Percentiles rank a stretch among this genome's conserved stretches.
phyloP scores from a whole-genome alignment of 2,797 vertebrate genomes.

The Falco columbarius region DNA sequence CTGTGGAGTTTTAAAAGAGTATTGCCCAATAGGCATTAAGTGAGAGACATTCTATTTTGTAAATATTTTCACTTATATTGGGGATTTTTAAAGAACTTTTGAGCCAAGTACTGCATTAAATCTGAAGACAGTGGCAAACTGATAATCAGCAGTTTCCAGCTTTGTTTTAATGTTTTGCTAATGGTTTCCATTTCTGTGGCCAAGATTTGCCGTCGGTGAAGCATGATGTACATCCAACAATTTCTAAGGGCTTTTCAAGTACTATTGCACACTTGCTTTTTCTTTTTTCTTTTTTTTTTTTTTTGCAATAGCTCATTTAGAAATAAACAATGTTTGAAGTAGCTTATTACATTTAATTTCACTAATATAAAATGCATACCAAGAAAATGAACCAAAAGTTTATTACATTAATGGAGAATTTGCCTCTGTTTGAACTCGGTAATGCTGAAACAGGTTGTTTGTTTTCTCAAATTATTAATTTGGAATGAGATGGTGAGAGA shows the following conservation, averaged over 20 bases:
- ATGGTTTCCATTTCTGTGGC: conserved; percentile 59
- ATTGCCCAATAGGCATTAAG: conserved; percentile 80
- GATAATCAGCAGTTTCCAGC: conserved; percentile 70
- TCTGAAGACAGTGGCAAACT: conserved; percentile 78
- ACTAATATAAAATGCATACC: not conserved
- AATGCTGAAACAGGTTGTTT: conserved; percentile 24
- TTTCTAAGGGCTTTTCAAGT: conserved; percentile 59
- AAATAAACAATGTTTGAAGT: conserved; percentile 53
- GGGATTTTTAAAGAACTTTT: conserved; percentile 70
- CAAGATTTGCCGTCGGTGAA: conserved; percentile 59
- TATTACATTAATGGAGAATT: not conserved
- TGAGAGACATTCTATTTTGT: conserved; percentile 76
- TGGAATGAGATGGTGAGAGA: not conserved
- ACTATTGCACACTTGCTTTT: not conserved
- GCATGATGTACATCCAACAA: conserved; percentile 41
- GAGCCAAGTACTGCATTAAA: conserved; percentile 81
- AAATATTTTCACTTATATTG: conserved; percentile 82
- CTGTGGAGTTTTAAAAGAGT: conserved; percentile 79
- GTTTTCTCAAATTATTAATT: not conserved
- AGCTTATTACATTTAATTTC: conserved; percentile 18
- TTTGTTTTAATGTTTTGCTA: conserved; percentile 60
- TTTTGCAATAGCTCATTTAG: conserved; percentile 9
- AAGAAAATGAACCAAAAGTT: not conserved
- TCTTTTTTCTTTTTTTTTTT: not conserved
- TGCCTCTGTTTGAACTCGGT: conserved; percentile 27